Conservation (phyloP, 2,113 vertebrate genomes). For the Cyprinus carpio region DNA sequence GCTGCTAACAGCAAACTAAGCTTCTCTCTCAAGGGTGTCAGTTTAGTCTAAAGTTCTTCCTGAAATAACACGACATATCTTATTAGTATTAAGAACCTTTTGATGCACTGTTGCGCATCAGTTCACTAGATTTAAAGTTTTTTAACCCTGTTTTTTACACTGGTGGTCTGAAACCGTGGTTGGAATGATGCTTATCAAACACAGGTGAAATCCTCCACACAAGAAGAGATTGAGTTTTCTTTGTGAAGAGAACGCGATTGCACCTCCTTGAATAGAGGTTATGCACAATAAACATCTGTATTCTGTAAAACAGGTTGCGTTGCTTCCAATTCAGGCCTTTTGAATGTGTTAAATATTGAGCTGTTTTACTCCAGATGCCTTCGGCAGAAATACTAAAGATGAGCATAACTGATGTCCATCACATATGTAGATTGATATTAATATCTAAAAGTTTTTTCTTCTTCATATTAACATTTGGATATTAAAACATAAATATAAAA, state of each 20-base stretch:
- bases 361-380: too few relatives aligned
- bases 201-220: not conserved
- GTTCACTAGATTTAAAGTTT: not conserved
- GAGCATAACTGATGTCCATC: too few relatives aligned
- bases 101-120: not conserved
- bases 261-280: not conserved
- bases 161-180: not conserved
- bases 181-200: not conserved
- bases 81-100: not conserved
- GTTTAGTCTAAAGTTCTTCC: not conserved
- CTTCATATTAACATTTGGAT: too few relatives aligned
- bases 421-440: too few relatives aligned
- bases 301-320: too few relatives aligned
- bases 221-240: not conserved
- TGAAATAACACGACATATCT: not conserved
- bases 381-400: too few relatives aligned
- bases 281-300: too few relatives aligned
- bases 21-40: slow-evolving; percentile 26
- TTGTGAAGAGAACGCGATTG: not conserved
- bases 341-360: too few relatives aligned
- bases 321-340: too few relatives aligned
- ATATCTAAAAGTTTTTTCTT: too few relatives aligned
- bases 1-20: not conserved
- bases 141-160: not conserved
- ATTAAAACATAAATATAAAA: not conserved